Percentiles rank a stretch among this genome's conserved stretches.
phyloP scores from a whole-genome alignment of 2,113 vertebrate species.

The Illadopsis cleaveri region DNA sequence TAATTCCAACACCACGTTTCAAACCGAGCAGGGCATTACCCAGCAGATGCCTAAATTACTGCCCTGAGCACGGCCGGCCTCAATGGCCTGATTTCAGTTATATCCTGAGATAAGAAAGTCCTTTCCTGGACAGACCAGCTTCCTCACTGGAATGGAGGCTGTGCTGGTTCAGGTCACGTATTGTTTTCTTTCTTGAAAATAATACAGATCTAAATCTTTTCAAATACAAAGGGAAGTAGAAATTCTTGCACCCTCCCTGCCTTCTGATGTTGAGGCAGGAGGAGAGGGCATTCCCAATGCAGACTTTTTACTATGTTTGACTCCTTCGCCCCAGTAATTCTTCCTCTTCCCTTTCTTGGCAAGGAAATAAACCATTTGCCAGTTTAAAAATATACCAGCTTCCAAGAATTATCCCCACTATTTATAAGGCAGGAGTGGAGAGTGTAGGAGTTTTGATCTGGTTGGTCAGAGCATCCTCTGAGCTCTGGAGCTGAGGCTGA shows the following conservation, averaged over 20 bases:
- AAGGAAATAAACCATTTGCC: neutral
- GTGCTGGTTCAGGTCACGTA: slow-evolving; percentile 44
- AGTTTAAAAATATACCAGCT: neutral
- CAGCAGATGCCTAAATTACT: neutral
- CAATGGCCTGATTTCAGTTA: neutral
- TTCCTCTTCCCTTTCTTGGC: neutral
- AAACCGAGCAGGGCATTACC: neutral
- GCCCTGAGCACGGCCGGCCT: neutral
- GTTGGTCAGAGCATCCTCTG: neutral
- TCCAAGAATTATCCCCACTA: neutral
- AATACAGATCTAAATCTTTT: slow-evolving; percentile 35
- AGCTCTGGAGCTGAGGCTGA: neutral
- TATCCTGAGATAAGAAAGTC: slow-evolving; percentile 62
- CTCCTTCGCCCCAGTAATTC: neutral
- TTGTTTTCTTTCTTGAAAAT: slow-evolving; percentile 58
- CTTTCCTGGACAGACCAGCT: slow-evolving; percentile 11
- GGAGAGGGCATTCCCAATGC: neutral
- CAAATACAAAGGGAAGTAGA: slow-evolving; percentile 24
- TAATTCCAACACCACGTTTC: neutral
- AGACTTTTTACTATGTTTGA: neutral
- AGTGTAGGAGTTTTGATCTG: neutral
- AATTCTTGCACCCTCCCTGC: neutral
- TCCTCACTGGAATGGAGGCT: slow-evolving; percentile 2
- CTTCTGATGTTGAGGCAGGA: neutral
- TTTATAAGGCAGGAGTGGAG: neutral